phyloP scores from a whole-genome alignment of 2,888 invertebrate genomes.

The Calliopum simillimum region DNA sequence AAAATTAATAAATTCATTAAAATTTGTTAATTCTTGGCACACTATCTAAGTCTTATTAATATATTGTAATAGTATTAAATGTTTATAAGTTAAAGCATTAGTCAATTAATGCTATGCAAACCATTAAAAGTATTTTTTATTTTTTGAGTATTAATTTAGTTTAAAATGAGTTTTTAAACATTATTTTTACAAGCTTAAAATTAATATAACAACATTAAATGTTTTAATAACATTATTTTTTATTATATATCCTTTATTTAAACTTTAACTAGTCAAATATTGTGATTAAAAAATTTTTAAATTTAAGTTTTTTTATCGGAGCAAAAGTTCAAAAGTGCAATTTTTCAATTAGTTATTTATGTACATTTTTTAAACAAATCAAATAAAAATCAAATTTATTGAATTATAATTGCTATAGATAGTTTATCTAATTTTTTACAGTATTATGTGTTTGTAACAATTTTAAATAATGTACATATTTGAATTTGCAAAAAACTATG shows the following conservation, averaged over 20 bases:
- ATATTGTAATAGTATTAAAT: slow-evolving; percentile 35
- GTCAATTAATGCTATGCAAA: slow-evolving; percentile 36
- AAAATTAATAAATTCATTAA: slow-evolving; percentile 31
- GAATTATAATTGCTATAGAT: too few relatives aligned
- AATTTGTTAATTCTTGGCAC: slow-evolving; percentile 60
- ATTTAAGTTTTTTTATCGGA: too few relatives aligned
- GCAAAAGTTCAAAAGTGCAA: too few relatives aligned
- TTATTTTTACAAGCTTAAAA: slow-evolving; percentile 63
- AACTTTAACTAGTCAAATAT: slow-evolving; percentile 18
- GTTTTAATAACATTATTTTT: slow-evolving; percentile 58
- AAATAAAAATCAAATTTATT: too few relatives aligned
- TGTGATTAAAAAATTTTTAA: too few relatives aligned
- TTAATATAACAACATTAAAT: slow-evolving; percentile 67
- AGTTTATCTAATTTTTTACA: too few relatives aligned
- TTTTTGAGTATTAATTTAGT: slow-evolving; percentile 8
- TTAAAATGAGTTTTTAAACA: slow-evolving; percentile 35
- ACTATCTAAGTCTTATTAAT: slow-evolving; percentile 63
- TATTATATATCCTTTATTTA: neutral
- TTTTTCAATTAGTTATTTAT: too few relatives aligned
- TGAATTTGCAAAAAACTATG: too few relatives aligned
- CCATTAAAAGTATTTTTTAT: slow-evolving; percentile 38
- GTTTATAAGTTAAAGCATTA: slow-evolving; percentile 37
- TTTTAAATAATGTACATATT: too few relatives aligned
- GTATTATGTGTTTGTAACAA: too few relatives aligned
- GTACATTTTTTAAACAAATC: too few relatives aligned